Evolutionary conservation across 2,797 vertebrate species (phyloP).

Genomic region (Scolopax rusticola): DNA sequence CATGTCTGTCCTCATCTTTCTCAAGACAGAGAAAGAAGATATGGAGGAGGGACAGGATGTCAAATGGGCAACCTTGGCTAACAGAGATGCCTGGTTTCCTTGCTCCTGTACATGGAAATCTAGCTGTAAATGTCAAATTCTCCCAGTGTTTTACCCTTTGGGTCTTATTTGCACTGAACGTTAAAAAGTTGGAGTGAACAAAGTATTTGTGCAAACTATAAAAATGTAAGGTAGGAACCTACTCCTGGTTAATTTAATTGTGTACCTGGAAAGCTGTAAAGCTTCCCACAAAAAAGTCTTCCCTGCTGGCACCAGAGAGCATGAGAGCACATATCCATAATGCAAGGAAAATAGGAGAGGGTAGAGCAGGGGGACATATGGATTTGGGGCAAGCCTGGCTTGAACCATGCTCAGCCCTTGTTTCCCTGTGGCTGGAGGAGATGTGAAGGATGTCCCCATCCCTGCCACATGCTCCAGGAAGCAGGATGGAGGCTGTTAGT

Average conservation of each 20-base stretch:
- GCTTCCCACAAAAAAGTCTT: neutral
- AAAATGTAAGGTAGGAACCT: neutral
- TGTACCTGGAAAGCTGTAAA: neutral
- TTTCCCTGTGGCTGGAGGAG: neutral
- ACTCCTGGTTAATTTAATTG: neutral
- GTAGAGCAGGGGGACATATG: rapidly evolving
- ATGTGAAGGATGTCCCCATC: neutral
- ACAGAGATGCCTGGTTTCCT: neutral
- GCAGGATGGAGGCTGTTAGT: neutral
- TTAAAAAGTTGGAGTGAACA: neutral
- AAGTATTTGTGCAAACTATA: neutral
- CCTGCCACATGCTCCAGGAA: rapidly evolving
- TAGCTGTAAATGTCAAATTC: neutral
- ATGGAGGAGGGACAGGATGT: neutral
- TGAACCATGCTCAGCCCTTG: rapidly evolving
- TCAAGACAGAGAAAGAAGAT: neutral
- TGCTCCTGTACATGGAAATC: neutral
- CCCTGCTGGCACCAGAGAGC: neutral
- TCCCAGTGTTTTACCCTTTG: neutral
- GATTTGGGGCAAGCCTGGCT: neutral
- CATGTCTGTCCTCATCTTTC: neutral
- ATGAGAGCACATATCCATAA: neutral
- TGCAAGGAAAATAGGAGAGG: neutral
- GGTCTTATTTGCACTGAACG: neutral
- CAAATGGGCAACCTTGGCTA: neutral